Percentiles rank a stretch among this genome's conserved stretches.
Evolutionary conservation across 2,888 invertebrate genomes (phyloP).

Genomic region (Epinotia brunnichana): DNA sequence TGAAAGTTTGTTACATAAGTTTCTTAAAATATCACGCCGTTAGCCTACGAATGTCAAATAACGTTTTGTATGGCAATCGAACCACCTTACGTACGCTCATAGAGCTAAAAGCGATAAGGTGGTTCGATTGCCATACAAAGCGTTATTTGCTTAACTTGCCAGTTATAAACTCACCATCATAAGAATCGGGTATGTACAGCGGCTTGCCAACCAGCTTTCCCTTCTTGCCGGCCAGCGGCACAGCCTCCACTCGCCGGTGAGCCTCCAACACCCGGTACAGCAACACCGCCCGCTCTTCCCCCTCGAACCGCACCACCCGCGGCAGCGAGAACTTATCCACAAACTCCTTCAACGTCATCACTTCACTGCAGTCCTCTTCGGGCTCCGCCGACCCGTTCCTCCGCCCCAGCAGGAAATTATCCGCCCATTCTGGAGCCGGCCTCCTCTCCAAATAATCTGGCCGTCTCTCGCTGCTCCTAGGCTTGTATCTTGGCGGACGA

Average conservation of each 20-base stretch:
- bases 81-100: too few species aligned
- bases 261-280: conserved; percentile 86
- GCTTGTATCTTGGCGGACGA: conserved; percentile 76
- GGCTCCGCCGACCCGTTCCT: conserved; percentile 75
- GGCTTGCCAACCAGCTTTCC: conserved; percentile 84
- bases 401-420: conserved; percentile 74
- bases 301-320: conserved; percentile 83
- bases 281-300: conserved; percentile 84
- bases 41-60: too few species aligned
- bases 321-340: conserved; percentile 85
- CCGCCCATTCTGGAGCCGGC: conserved; percentile 76
- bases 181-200: conserved; percentile 86
- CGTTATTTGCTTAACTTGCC: too few species aligned
- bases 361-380: conserved; percentile 77
- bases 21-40: too few species aligned
- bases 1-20: too few species aligned
- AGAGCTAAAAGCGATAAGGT: too few species aligned
- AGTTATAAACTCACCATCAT: conserved; percentile 83
- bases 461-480: conserved; percentile 77
- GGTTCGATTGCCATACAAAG: too few species aligned
- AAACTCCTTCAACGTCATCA: conserved; percentile 82
- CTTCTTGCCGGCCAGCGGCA: conserved; percentile 82
- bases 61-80: too few species aligned
- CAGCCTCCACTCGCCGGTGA: conserved; percentile 85
- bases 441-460: conserved; percentile 75